Base-by-base conservation (phyloP, 2,113 vertebrate species). In the Crotalus helleri region DNA sequence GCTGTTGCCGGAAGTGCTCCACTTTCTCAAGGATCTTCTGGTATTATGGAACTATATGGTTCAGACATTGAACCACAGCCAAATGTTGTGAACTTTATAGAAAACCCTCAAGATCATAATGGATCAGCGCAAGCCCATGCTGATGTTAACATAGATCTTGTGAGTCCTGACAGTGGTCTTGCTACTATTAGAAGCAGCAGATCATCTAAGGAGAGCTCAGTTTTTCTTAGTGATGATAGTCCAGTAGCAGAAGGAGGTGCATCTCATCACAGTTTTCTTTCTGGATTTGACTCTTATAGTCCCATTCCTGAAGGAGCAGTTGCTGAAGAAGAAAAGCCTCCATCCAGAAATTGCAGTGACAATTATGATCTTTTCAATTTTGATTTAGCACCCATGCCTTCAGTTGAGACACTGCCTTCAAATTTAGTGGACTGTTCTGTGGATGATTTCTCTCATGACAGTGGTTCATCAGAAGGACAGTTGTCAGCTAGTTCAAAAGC, bases 141-240 rank as follows among this genome's bases (percentile, higher is more conserved):
- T 93, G 98, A 98, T 91, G 98, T 97, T 93, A 98, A 97, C 29
- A 89, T 97, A 44, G 99, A 99, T 93, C 98, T 98, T 4, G 98
- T 99, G 53, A 99, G 99, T 94, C 99, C 99, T 29, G 99, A 99
- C 49, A 99, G 99, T 7, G 99, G 99, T 8, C 94, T 99, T 97
- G 99, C 98, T 96, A 99, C 99, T 39, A 98, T 99, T 92, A 98
- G 99, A 95, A 99, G 99, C 95, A 99, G 98, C 92, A 98, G 99
- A 11, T 99, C 99, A 44, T 99, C 99, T 81, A 99, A 99, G 89
- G 99, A 99, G 96, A 99, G 99, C 93, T 99, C 99, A 0, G 98
- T 99, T 95, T 99, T 99, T 92, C 98, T 99, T 46, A 99, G 99
- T 95, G 99, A 99, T 88, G 99, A 99, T 49, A 99, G 99, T 88